phyloP scores from a whole-genome alignment of 2,113 vertebrate genomes.

The Benthochromis sp. region DNA sequence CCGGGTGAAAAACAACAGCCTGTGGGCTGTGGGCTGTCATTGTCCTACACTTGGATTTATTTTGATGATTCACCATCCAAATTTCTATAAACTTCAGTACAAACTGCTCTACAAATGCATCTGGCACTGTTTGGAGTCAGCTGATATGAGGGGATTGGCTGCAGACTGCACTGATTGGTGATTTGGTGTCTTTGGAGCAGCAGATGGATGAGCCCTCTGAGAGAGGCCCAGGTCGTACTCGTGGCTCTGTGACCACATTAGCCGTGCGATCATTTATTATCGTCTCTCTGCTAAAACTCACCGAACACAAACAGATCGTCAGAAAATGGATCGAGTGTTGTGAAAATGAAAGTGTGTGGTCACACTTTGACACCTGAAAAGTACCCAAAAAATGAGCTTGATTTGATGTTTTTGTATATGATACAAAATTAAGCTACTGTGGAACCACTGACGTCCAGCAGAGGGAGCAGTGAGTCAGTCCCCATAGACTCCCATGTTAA shows the following conservation, averaged over 20 bases:
- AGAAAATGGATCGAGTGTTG: not conserved
- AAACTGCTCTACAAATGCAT: not conserved
- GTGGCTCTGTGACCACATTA: not conserved
- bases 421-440: not conserved
- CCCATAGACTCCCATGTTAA: not conserved
- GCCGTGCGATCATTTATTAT: not conserved
- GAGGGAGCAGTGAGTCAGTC: not conserved
- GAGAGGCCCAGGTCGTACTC: rapidly evolving
- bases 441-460: not conserved
- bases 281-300: not conserved
- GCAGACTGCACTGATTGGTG: not conserved
- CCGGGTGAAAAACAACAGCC: not conserved
- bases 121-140: not conserved
- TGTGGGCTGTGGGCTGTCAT: not conserved
- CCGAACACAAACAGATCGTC: not conserved
- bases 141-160: not conserved
- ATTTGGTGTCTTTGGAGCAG: not conserved
- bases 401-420: not conserved
- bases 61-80: not conserved
- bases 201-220: not conserved
- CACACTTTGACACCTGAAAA: not conserved
- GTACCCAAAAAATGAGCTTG: not conserved
- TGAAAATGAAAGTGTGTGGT: not conserved
- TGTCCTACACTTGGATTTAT: not conserved
- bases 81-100: not conserved